Conservation (phyloP, 1,140 invertebrate species). For the Neodiprion lecontei region DNA sequence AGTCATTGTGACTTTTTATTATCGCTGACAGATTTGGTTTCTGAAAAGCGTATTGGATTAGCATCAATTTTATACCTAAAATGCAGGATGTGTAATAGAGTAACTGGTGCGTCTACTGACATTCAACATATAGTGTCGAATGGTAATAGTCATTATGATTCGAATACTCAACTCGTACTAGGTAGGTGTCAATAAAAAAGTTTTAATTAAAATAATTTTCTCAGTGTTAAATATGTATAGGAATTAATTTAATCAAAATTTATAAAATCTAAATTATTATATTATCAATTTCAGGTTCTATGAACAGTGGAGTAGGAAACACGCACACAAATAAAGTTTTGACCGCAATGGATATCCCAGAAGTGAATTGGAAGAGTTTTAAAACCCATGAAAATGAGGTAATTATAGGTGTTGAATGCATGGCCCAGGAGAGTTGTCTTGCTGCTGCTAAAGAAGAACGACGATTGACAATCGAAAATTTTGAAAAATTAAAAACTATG, state of each 20-base stretch:
- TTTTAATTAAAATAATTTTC: constrained; percentile 16
- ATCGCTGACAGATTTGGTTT: constrained; percentile 7
- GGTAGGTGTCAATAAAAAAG: constrained; percentile 20
- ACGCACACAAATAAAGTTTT: constrained; percentile 30
- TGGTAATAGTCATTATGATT: constrained; percentile 19
- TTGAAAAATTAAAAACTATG: no score
- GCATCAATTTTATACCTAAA: constrained; percentile 18
- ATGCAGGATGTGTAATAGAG: constrained; percentile 9
- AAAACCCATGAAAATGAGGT: constrained; percentile 29
- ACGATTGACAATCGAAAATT: constrained; percentile 10
- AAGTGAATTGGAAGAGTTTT: constrained; percentile 20
- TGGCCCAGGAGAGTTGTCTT: constrained; percentile 26
- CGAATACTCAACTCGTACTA: constrained; percentile 18
- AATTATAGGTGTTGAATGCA: constrained; percentile 19
- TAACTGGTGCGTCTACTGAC: constrained; percentile 10
- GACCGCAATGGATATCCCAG: constrained; percentile 16
- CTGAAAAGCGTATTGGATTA: constrained; percentile 20
- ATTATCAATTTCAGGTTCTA: constrained; percentile 16
- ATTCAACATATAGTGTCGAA: constrained; percentile 17
- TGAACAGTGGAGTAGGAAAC: constrained; percentile 25
- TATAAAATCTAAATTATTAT: no score
- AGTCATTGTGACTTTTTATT: constrained; percentile 8
- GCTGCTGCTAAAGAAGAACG: constrained; percentile 22
- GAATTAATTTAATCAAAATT: no score
- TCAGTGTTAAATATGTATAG: no score